Base-by-base conservation (phyloP, 2,888 invertebrate genomes). In the Nomada fucata region DNA sequence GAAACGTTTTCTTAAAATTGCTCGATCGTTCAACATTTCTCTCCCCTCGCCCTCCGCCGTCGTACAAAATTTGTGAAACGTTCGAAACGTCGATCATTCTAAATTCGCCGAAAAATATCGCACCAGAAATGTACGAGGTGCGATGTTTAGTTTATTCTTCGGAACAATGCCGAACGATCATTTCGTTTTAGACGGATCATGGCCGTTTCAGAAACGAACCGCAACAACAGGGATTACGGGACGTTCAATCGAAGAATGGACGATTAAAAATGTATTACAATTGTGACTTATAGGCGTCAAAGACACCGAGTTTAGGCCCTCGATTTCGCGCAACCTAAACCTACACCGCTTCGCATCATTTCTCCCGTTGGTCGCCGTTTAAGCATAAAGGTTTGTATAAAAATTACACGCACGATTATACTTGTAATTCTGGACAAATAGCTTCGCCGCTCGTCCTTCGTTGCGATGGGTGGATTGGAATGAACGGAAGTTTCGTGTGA, bases 371-470 rank as follows among this genome's bases (percentile, higher is more conserved):
- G 84, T 83, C 77, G 63, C 36, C 65, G 42, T 47, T 18, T 36
- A 29, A 23, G 20, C 55, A 72, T 59, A 80, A 80, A 81, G 77
- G 52, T 86, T 65, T 42, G 68, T 84, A 87, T 82, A 81, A 87
- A 87, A 87, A 76, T 81, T 86, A 83, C 68, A 68, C 76, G 76
- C 81, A 69, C 70, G 75, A 63, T 61, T 53, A 64, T 60, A 23
- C 26, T 29, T 36, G 73, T 29, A 15, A 61, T 70, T 47, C 26
- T 50, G 65, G 64, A 75, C 57, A 57, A 60, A 53, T 52, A 10
- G 15, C 20, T 67, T 53, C 23, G 23, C 36, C 36, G 36, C 36
- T 59, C 52, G 29, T 18, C 23, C 7, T 69, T 65, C 77, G n/a
- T 20, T 61, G 23, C 36, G 59, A 23, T 47, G 75, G 75, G 52